Base-by-base conservation (phyloP, 2,797 vertebrate species). In the Pantherophis vulpinus region DNA sequence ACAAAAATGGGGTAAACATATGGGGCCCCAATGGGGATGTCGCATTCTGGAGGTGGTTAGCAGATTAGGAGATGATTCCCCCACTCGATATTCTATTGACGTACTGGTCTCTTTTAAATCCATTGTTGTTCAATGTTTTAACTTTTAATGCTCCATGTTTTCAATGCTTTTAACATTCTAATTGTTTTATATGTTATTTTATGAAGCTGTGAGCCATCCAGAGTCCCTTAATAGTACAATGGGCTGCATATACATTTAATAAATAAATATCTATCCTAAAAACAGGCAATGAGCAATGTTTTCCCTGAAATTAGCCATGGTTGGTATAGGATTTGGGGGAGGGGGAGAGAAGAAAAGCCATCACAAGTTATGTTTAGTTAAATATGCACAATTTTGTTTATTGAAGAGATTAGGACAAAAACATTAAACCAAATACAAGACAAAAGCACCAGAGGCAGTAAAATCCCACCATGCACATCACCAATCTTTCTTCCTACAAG, bases 401-500 rank as follows among this genome's bases (percentile, higher is more conserved):
- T 98, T 98, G 98, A 99, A 99, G 99, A 99, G 99, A 99, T 99
- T 99, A 98, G 99, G 99, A 99, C 99, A 99, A 98, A 91, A 98
- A 99, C 99, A 99, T 99, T 98, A 99, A 99, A 99, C 99, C 98
- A 98, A 98, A 98, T 99, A 99, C 98, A 98, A 99, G 99, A 99
- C 99, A 99, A 99, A 99, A 99, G 99, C 99, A 99, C 99, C 99
- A 99, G 98, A 99, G 99, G 99, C 99, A 99, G 97, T 97, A 98
- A 98, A 98, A 98, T 98, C 98, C 99, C 98, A 98, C 98, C 99
- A 99, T 99, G 99, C 99, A 99, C 97, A 98, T 97, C 97, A 96
- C 96, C 97, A 96, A 97, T 96, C 98, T 97, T 98, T 98, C 98
- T 98, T 98, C 97, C 98, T 98, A 98, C 96, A 95, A 95, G 96